phyloP scores from a whole-genome alignment of 2,113 vertebrate species.

The Sorex araneus region DNA sequence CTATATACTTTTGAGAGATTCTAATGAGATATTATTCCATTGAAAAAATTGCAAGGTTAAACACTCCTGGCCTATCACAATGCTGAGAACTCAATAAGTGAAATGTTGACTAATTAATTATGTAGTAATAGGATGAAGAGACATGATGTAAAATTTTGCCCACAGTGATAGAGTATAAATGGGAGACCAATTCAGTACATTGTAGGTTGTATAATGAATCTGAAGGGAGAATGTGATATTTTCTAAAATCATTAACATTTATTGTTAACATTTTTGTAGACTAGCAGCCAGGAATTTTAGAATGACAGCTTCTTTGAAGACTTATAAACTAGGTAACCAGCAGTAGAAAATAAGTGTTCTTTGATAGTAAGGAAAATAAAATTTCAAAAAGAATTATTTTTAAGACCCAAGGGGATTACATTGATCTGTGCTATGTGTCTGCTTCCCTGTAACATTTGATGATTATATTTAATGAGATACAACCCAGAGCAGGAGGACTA shows the following conservation, averaged over 20 bases:
- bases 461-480: not conserved
- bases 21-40: not conserved
- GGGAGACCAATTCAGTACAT: not conserved
- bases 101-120: slow-evolving; percentile 56
- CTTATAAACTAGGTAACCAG: slow-evolving; percentile 39
- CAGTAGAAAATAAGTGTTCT: not conserved
- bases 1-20: not conserved
- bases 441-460: not conserved
- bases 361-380: not conserved
- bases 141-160: not conserved
- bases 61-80: not conserved
- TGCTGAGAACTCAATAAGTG: not conserved
- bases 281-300: slow-evolving; percentile 9
- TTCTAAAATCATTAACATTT: slow-evolving; percentile 15
- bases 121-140: not conserved
- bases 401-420: not conserved
- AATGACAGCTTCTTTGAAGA: not conserved
- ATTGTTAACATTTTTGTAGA: not conserved
- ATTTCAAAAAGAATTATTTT: not conserved
- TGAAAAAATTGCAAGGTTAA: slow-evolving; percentile 31
- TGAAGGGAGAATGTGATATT: slow-evolving; percentile 18
- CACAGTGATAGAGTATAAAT: not conserved
- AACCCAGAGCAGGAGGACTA: not conserved
- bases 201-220: not conserved
- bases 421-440: not conserved